Base-by-base conservation (phyloP, 2,888 invertebrate genomes). In the Lagria hirta region DNA sequence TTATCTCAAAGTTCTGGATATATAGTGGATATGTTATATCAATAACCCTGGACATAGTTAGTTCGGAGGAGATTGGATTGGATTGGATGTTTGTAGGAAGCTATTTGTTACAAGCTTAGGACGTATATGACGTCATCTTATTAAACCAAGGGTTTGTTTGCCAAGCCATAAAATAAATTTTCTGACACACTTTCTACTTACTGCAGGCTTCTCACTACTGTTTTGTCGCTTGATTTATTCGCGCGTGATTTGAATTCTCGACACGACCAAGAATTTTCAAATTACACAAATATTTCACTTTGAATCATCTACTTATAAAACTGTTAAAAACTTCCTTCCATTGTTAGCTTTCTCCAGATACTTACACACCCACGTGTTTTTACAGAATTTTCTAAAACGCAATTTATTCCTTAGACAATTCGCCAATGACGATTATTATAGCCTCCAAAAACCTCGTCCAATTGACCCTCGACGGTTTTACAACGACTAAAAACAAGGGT, bases 91-190 rank as follows among this genome's bases (percentile, higher is more conserved):
- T 59, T 57, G 60, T 44, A 43, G 58, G 55, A 59, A 53, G 60
- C 63, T 56, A 65, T 65, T 62, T 62, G 60, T 63, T 64, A 61
- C 55, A 42, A 56, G 55, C 55, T 57, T 54, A 54, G 54, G 60
- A 60, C 62, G 60, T 62, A 59, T 60, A 61, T 62, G 63, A 62
- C 62, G 64, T 64, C 64, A 62, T 64, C 64, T 66, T 66, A 66
- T 66, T 66, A 66, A 65, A 64, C 59, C 53, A 49, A 57, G 59
- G 61, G 62, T 58, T 63, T 66, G 64, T 64, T 66, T 66, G 65
- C 62, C 63, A 61, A 62, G 62, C 64, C 58, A 62, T 66, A 64
- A 64, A 66, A 66, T 66, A 66, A 66, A 64, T 66, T 64, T 64
- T 58, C 62, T 56, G 61, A 63, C 65, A 62, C 63, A 64, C 62